phyloP scores from a whole-genome alignment of 2,888 invertebrate genomes.

The Dasypolia templi region DNA sequence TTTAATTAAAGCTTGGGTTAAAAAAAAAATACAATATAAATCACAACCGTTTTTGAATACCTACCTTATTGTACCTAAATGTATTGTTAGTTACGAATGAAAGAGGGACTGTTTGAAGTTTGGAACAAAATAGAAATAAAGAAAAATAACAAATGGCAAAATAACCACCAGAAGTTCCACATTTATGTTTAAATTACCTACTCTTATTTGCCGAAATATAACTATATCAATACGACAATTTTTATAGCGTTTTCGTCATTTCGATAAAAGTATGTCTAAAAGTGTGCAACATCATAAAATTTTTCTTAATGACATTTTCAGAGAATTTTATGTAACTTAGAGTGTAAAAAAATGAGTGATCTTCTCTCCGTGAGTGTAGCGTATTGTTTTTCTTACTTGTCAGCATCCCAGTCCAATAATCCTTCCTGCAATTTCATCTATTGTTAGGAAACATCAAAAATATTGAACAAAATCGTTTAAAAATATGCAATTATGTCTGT shows the following conservation, averaged over 20 bases:
- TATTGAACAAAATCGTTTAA: not conserved
- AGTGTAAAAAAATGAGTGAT: not conserved
- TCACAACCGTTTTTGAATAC: conserved; percentile 5
- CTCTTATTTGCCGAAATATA: not conserved
- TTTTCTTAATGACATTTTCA: not conserved
- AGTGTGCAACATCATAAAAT: not conserved
- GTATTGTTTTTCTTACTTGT: not conserved
- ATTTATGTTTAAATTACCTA: not conserved
- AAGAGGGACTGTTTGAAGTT: not conserved
- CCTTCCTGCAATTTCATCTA: not conserved
- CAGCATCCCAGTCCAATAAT: not conserved
- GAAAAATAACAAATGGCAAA: not conserved
- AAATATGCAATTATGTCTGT: not conserved
- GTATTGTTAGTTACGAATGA: not conserved
- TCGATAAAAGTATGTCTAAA: not conserved
- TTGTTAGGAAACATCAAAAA: not conserved
- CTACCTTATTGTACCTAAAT: not conserved
- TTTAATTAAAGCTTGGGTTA: not conserved
- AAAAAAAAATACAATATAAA: conserved; percentile 2
- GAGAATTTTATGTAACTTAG: not conserved
- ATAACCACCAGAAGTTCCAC: not conserved
- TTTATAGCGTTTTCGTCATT: not conserved
- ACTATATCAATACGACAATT: not conserved
- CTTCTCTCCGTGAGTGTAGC: not conserved
- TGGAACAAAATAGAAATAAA: not conserved